Base-by-base conservation (phyloP, 1,140 invertebrate species). In the Muscidifurax raptorellus region DNA sequence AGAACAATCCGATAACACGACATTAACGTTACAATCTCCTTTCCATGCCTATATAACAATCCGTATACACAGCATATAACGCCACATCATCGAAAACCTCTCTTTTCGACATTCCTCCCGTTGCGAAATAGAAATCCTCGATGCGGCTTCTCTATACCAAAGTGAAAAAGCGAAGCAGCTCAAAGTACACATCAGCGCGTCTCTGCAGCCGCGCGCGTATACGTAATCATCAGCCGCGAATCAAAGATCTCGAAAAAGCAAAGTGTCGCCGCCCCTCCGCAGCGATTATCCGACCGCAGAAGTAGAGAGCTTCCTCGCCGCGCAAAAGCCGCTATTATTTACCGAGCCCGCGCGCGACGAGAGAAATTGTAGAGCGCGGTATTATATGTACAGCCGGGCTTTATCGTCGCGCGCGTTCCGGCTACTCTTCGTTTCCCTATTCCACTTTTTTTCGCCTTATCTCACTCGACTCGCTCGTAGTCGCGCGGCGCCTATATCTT, bases 331-430 rank as follows among this genome's bases (percentile, higher is more conserved):
- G 13, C 28, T 59, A 78, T 64, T 78, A 64, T 64, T 78, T 78
- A 59, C 64, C 18, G 27, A 40, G 32, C 30, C n/a, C n/a, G n/a
- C 1, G 27, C 66, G 18, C 12, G 18, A 7, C 30, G 28, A 4
- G 13, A 80, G 32, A 80, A 67, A 44, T 71, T 71, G 25, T n/a
- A 3, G 36, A 6, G 13, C 15, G 0, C 1, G 7, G 15, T 59
- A 67, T 7, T n/a, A n/a, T 27, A 27, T 22, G 1, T 47, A 47
- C 18, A n/a, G 52, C 66, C 66, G 25, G 27, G 28, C 27, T 81
- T 69, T 81, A 81, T 81, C 80, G 52, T 59, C 52, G 22, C 47
- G 15, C 0, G 15, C 47, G 47, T 18, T 52, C 47, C 18, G 52
- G 22, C 18, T 75, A 13, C 15, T 3, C 36, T 4, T n/a, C 6